These are phyloP conservation scores for Orientallactaga bullata DNA, from an alignment of 2,113 vertebrate genomes.

Conservation along the genomic window DNA sequence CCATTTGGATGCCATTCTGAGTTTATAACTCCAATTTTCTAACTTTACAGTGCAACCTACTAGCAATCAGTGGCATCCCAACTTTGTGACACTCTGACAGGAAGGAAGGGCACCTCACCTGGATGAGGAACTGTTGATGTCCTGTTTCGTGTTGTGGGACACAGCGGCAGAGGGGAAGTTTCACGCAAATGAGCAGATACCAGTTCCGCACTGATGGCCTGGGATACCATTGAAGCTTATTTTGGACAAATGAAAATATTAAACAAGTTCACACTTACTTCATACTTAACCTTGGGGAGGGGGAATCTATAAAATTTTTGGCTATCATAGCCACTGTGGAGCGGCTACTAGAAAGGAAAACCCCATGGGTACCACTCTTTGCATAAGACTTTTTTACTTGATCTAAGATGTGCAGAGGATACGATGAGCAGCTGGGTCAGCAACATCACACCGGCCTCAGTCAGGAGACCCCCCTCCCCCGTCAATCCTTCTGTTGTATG, in stretches of 20 bases:
- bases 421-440: neutral
- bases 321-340: neutral
- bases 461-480: neutral
- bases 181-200: neutral
- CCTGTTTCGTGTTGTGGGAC: neutral
- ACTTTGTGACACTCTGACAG: neutral
- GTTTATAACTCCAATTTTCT: neutral
- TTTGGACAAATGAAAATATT: neutral
- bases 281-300: neutral
- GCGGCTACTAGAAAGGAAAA: neutral
- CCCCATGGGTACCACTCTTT: neutral
- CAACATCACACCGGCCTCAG: neutral
- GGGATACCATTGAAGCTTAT: neutral
- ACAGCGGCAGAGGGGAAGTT: no score
- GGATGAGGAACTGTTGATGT: rapidly evolving
- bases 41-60: neutral
- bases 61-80: neutral
- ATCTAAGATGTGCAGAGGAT: neutral
- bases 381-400: neutral
- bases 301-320: neutral
- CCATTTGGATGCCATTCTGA: neutral
- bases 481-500: neutral
- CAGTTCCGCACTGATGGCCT: rapidly evolving
- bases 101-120: rapidly evolving
- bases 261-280: neutral